Percentiles rank a stretch among this genome's conserved stretches.
Evolutionary conservation across 1,140 invertebrate species (phyloP).

Genomic region (Bombus huntii): DNA sequence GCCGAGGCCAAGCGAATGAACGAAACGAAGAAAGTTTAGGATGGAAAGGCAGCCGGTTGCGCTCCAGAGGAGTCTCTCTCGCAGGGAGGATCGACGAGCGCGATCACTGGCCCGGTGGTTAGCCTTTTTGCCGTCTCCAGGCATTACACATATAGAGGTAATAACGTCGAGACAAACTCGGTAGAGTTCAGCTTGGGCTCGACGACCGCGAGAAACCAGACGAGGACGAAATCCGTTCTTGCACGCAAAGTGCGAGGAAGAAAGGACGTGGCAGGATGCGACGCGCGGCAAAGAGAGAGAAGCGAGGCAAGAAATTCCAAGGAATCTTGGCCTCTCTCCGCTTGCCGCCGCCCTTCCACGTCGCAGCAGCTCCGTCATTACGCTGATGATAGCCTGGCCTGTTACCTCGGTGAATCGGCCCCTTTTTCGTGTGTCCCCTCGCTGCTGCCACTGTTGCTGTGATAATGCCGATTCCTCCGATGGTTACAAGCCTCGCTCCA

Average conservation of each 20-base stretch:
- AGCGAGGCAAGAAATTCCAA: slow-evolving; percentile 61
- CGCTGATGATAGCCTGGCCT: slow-evolving; percentile 73
- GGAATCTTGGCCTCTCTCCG: slow-evolving; percentile 56
- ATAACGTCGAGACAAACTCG: slow-evolving; percentile 62
- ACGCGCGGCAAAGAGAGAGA: background rate
- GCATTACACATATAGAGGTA: slow-evolving; percentile 59
- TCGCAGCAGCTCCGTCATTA: slow-evolving; percentile 70
- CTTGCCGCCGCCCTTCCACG: background rate
- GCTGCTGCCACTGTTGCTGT: background rate
- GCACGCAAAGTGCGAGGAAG: background rate
- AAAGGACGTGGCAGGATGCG: background rate
- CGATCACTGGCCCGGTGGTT: no score
- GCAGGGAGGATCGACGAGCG: no score
- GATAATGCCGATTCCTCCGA: slow-evolving; percentile 20
- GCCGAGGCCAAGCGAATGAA: no score
- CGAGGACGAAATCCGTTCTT: slow-evolving; percentile 24
- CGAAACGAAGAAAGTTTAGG: no score
- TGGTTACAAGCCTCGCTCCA: background rate
- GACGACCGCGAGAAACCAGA: background rate
- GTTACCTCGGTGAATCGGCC: slow-evolving; percentile 53
- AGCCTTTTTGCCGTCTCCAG: no score
- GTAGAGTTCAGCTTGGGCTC: slow-evolving; percentile 49
- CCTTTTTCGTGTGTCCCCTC: slow-evolving; percentile 61
- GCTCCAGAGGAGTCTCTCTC: no score
- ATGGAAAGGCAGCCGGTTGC: no score